Evolutionary conservation across 2,113 vertebrate genomes (phyloP), one percentile per base, ranked within the genome.

Genomic region (Ceyx margarethae): DNA sequence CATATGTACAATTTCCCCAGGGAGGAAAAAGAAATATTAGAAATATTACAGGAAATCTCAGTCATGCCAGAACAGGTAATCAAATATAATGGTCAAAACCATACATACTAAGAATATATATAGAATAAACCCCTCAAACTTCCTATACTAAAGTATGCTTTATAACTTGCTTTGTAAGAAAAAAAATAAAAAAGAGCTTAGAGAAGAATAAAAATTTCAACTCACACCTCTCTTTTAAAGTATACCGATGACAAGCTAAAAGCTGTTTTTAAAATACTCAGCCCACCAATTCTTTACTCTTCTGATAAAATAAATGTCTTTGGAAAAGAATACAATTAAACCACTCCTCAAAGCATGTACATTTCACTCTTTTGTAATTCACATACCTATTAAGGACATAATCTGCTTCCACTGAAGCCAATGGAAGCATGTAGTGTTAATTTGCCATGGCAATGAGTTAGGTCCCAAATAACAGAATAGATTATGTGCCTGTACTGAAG

Each of bases 11-110:
- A 88, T 96, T 97, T 97, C 97, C 97, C 95, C 45, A 54, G 96
- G 90, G 97, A 97, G 69, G 87, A 87, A 95, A 88, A 96, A 96
- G 82, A 97, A 96, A 93, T 97, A 95, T 93, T 95, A 94, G 93
- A 97, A 97, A 97, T 96, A 96, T 95, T 96, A 96, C 94, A 97
- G 97, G 97, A 98, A 97, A 96, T 92, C 93, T 95, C 29, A 0
- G 87, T 94, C 91, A 95, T 96, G 85, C 95, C 88, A 96, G 95
- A 96, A 95, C 88, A 96, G 90, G 95, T 96, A 96, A 97, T 97
- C 97, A 97, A 96, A 98, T 97, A 92, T 96, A 96, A 96, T 96
- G 90, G 81, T 78, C 91, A 94, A 96, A 97, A 94, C 71, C 21
- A 57, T 92, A 92, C 71, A 95, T 56, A 90, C 29, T 90, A 86